A percentile compares a stretch with the other conserved stretches of the same genome.
Evolutionary conservation across 2,797 vertebrate species (phyloP).

Genomic region (Melanotaenia maccullochi): DNA sequence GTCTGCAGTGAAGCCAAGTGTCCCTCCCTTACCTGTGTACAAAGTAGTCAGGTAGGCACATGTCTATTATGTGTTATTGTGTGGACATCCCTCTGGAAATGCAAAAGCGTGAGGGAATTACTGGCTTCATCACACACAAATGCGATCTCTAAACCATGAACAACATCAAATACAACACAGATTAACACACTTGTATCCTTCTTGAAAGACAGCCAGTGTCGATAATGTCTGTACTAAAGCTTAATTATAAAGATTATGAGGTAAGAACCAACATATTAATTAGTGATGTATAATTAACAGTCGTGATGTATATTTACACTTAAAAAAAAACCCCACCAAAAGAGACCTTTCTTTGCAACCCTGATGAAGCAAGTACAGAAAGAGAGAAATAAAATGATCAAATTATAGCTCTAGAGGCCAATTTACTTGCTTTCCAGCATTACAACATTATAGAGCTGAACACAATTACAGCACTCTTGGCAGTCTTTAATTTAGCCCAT

Average conservation of each 20-base stretch:
- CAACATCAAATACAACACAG: conserved; percentile 26
- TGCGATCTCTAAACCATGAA: conserved; percentile 17
- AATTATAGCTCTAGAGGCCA: conserved; percentile 27
- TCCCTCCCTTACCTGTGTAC: conserved; percentile 61
- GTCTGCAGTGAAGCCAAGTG: conserved; percentile 89
- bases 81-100: not conserved
- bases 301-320: conserved; percentile 35
- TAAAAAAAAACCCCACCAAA: conserved; percentile 44
- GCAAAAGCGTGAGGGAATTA: conserved; percentile 15
- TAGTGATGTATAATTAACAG: conserved; percentile 58
- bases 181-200: conserved; percentile 44
- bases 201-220: conserved; percentile 48
- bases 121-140: conserved; percentile 13
- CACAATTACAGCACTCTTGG: conserved; percentile 35
- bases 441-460: conserved; percentile 34
- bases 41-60: conserved; percentile 4
- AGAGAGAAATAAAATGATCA: conserved; percentile 28
- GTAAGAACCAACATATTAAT: conserved; percentile 57
- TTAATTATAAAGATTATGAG: conserved; percentile 54
- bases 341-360: conserved; percentile 28
- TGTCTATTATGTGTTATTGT: not conserved
- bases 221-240: conserved; percentile 34
- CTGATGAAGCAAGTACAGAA: conserved; percentile 17
- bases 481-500: conserved; percentile 40
- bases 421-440: conserved; percentile 36